A percentile compares a stretch with the other conserved stretches of the same genome.
Conservation (phyloP, 2,113 vertebrate genomes). For the Craseonycteris thonglongyai region DNA sequence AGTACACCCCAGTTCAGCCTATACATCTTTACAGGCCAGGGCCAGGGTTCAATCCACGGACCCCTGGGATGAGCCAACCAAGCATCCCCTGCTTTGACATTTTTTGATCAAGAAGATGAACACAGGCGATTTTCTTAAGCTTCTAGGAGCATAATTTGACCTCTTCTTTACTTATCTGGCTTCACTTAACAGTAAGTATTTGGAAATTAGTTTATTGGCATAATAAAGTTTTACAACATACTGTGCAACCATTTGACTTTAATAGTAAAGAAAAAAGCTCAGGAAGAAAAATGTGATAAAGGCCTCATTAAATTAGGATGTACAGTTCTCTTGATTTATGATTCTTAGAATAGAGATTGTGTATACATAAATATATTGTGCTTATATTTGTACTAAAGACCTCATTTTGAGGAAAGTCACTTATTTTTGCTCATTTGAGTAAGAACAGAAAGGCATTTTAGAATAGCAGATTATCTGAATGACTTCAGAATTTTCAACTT, state of each 20-base stretch:
- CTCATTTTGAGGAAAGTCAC: not conserved
- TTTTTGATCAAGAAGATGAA: not conserved
- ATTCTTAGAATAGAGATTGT: not conserved
- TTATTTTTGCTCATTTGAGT: not conserved
- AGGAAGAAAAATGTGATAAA: not conserved
- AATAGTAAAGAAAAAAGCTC: not conserved
- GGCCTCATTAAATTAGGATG: not conserved
- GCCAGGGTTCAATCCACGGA: no score
- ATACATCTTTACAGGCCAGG: no score
- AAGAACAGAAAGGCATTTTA: not conserved
- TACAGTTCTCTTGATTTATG: not conserved
- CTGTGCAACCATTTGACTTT: not conserved
- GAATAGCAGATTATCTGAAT: not conserved
- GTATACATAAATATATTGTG: not conserved
- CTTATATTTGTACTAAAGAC: not conserved
- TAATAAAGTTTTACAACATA: not conserved
- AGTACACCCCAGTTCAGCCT: no score
- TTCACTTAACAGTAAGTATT: not conserved
- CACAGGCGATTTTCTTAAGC: not conserved
- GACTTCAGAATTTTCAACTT: not conserved
- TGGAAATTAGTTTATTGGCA: not conserved
- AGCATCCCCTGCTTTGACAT: no score
- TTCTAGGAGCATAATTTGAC: not conserved
- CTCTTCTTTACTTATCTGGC: not conserved
- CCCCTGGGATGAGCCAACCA: no score